Conservation (phyloP, 2,888 invertebrate genomes). For the Drosophila kokeensis region DNA sequence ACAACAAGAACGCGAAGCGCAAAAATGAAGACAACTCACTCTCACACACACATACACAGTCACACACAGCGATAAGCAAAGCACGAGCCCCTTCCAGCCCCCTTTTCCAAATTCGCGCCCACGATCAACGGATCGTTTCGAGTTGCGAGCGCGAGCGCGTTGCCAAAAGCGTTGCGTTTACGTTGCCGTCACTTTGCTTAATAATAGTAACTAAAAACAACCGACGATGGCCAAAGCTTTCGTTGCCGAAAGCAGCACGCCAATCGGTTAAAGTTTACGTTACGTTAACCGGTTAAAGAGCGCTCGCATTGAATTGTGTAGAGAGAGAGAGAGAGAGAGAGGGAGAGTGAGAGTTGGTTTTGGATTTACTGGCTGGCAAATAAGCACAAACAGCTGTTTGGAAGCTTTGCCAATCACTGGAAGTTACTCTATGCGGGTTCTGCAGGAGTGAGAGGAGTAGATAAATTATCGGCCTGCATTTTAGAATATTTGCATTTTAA, state of each 20-base stretch:
- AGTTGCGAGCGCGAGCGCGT: constrained; percentile 62
- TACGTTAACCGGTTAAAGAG: constrained; percentile 31
- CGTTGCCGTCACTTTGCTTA: constrained; percentile 78
- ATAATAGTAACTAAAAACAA: constrained; percentile 79
- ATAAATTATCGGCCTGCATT: constrained; percentile 7
- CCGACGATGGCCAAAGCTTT: constrained; percentile 47
- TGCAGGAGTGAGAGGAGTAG: neutral
- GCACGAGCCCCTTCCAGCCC: constrained; percentile 43
- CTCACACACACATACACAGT: neutral
- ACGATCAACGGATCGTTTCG: constrained; percentile 46
- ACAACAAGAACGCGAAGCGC: constrained; percentile 42
- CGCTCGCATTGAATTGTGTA: neutral
- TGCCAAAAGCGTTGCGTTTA: constrained; percentile 64
- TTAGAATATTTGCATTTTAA: constrained; percentile 8
- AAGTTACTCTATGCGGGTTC: neutral
- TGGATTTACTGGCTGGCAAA: constrained; percentile 15
- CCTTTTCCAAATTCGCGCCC: constrained; percentile 34
- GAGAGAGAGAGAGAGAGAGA: constrained; percentile 9
- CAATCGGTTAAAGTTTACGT: constrained; percentile 46
- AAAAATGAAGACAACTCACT: constrained; percentile 51
- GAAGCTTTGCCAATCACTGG: constrained; percentile 22
- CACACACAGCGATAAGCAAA: constrained; percentile 1
- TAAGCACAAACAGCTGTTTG: constrained; percentile 47
- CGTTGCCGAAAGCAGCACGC: constrained; percentile 15
- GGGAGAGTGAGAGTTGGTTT: neutral